Conservation (phyloP, 2,113 vertebrate species). For the Stigmatopora argus region DNA sequence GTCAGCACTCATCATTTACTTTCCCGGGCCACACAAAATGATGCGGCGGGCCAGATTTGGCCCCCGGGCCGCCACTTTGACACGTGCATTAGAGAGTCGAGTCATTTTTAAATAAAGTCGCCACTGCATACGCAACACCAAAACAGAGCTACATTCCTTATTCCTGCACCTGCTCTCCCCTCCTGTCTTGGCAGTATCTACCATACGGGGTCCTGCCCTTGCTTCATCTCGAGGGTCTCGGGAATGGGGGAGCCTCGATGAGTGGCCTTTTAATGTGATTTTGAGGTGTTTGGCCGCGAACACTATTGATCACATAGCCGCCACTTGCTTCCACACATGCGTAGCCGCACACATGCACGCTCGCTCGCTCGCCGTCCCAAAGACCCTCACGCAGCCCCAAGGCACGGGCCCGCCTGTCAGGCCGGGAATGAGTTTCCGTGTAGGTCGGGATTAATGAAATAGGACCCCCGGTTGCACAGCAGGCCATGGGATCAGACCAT, state of each 20-base stretch:
- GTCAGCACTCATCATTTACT: no score
- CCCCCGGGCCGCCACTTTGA: no score
- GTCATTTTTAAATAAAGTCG: no score
- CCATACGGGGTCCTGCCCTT: slow-evolving; percentile 63
- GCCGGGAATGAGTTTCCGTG: slow-evolving; percentile 72
- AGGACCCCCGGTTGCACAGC: slow-evolving; percentile 51
- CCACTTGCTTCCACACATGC: slow-evolving; percentile 16
- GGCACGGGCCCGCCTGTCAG: slow-evolving; percentile 67
- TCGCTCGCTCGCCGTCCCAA: slow-evolving; percentile 39
- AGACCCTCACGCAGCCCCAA: slow-evolving; percentile 44
- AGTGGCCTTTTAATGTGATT: slow-evolving; percentile 80
- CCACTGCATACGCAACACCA: no score
- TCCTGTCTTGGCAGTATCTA: slow-evolving; percentile 54
- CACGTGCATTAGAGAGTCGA: no score
- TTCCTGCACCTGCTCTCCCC: slow-evolving; percentile 26
- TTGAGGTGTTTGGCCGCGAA: slow-evolving; percentile 78
- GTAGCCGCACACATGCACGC: slow-evolving; percentile 19
- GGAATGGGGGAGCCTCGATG: slow-evolving; percentile 63
- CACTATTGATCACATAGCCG: slow-evolving; percentile 73
- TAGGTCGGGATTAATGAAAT: slow-evolving; percentile 74
- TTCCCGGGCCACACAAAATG: no score
- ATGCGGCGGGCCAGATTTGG: no score
- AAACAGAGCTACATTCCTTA: background rate
- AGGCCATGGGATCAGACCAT: slow-evolving; percentile 68
- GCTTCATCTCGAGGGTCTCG: slow-evolving; percentile 72